phyloP scores from a whole-genome alignment of 2,888 invertebrate species.

The Trimorus sp. region DNA sequence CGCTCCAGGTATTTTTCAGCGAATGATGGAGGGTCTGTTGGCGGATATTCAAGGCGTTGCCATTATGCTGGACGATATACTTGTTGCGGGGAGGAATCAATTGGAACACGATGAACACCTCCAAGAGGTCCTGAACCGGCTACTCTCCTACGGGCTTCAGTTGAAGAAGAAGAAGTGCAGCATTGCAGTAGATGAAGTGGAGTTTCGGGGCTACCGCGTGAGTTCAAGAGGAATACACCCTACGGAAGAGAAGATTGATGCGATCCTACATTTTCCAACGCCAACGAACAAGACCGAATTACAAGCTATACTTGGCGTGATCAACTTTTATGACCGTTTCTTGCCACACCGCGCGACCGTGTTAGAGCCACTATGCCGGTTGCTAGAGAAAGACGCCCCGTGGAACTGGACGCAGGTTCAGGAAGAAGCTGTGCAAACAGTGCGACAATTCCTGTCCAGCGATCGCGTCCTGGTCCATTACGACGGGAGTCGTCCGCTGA shows the following conservation, averaged over 20 bases:
- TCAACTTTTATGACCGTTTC: slow-evolving; percentile 29
- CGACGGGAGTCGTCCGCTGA: too few species aligned
- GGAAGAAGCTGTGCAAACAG: too few species aligned
- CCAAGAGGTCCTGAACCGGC: slow-evolving; percentile 8
- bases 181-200: slow-evolving; percentile 13
- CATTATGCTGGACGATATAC: slow-evolving; percentile 29
- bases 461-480: too few species aligned
- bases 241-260: slow-evolving; percentile 14
- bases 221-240: slow-evolving; percentile 10
- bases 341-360: background rate
- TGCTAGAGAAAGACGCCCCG: too few species aligned
- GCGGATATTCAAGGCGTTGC: slow-evolving; percentile 5
- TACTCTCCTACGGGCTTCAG: slow-evolving; percentile 12
- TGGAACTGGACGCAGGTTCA: too few species aligned
- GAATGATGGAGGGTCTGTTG: slow-evolving; percentile 59
- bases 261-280: slow-evolving; percentile 30
- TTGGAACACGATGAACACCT: slow-evolving; percentile 20
- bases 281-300: slow-evolving; percentile 30
- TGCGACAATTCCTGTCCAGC: too few species aligned
- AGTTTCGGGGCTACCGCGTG: slow-evolving; percentile 22
- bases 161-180: slow-evolving; percentile 26
- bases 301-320: slow-evolving; percentile 26
- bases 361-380: background rate
- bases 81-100: slow-evolving; percentile 3
- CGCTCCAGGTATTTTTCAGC: slow-evolving; percentile 41